Conservation (phyloP, 2,888 invertebrate genomes). For the Physocephala rufipes region DNA sequence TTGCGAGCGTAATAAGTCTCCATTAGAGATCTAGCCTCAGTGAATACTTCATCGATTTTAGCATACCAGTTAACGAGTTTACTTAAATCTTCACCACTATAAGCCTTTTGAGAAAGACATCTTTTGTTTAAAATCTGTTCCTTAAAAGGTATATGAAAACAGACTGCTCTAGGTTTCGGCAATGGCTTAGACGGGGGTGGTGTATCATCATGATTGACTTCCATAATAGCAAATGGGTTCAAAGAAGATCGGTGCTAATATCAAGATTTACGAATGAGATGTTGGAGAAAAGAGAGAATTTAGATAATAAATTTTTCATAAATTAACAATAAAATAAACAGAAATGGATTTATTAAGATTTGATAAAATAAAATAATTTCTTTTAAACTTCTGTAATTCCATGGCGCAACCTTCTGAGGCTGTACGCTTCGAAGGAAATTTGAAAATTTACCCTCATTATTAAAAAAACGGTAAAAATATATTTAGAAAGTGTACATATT, state of each 20-base stretch:
- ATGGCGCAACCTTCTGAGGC: too few species aligned
- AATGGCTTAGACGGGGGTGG: background rate
- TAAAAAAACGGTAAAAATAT: too few species aligned
- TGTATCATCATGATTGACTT: background rate
- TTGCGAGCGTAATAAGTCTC: slow-evolving; percentile 45
- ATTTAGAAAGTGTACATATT: too few species aligned
- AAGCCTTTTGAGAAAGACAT: background rate
- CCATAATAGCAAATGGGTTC: background rate
- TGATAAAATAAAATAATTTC: too few species aligned
- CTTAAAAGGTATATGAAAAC: slow-evolving; percentile 16
- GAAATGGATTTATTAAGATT: too few species aligned
- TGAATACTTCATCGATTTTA: slow-evolving; percentile 48
- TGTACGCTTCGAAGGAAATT: too few species aligned
- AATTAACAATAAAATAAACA: too few species aligned
- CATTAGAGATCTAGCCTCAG: slow-evolving; percentile 45
- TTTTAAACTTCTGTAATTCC: too few species aligned
- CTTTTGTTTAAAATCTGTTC: slow-evolving; percentile 1
- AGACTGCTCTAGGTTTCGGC: slow-evolving; percentile 3
- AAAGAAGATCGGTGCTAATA: background rate
- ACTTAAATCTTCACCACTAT: slow-evolving; percentile 44
- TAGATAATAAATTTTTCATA: too few species aligned
- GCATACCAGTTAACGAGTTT: slow-evolving; percentile 51
- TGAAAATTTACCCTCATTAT: too few species aligned
- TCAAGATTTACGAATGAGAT: too few species aligned
- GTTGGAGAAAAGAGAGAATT: too few species aligned